Conservation (phyloP, 1,140 invertebrate species). For the Patella vulgata region DNA sequence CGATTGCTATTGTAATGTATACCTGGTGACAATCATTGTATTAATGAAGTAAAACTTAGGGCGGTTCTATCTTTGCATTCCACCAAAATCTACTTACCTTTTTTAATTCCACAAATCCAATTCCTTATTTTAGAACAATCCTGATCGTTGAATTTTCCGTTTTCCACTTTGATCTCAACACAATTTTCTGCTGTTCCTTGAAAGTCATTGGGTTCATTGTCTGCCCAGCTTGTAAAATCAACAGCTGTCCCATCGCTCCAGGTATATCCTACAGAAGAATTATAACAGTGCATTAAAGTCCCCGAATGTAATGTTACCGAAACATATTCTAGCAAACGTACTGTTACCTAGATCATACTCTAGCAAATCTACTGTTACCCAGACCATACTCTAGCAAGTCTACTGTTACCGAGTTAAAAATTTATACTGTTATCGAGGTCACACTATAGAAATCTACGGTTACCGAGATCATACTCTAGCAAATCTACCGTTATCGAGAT, state of each 20-base stretch:
- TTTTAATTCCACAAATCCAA: constrained; percentile 47
- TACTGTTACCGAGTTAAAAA: constrained; percentile 4
- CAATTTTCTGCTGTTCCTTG: constrained; percentile 35
- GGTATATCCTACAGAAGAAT: constrained; percentile 27
- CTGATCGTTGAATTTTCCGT: constrained; percentile 37
- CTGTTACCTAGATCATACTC: neutral
- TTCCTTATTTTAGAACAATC: constrained; percentile 30
- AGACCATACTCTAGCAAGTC: constrained; percentile 10
- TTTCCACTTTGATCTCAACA: constrained; percentile 24
- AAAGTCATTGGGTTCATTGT: constrained; percentile 34
- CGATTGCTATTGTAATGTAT: too few relatives aligned
- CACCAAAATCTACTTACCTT: constrained; percentile 34
- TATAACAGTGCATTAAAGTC: neutral
- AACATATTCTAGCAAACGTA: constrained; percentile 6
- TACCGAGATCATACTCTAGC: neutral
- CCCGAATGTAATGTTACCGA: neutral
- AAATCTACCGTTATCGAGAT: neutral
- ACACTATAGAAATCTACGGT: neutral
- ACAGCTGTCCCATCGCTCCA: constrained; percentile 41
- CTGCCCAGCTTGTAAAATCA: constrained; percentile 39
- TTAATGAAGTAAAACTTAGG: too few relatives aligned
- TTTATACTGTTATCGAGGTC: neutral
- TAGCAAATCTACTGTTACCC: neutral
- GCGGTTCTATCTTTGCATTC: too few relatives aligned
- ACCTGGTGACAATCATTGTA: too few relatives aligned